phyloP scores from a whole-genome alignment of 37 sponge, comb jelly and placozoan genomes.

The Oscarella lobularis region DNA sequence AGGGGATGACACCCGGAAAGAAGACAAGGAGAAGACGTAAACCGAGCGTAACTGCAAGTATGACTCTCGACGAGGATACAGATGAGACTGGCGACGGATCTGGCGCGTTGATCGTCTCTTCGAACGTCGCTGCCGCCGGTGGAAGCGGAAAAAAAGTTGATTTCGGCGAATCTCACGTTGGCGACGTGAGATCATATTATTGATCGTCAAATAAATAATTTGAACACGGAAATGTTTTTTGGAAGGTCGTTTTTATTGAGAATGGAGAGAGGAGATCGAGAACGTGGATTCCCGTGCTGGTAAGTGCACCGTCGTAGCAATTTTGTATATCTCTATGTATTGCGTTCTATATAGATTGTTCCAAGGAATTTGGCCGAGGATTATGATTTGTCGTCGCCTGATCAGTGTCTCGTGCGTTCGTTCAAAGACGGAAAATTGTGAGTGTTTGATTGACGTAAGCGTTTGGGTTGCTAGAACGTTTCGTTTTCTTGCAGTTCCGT shows the following conservation, averaged over 20 bases:
- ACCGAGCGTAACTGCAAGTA: too few relatives aligned
- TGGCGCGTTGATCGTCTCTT: too few relatives aligned
- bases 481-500: neutral
- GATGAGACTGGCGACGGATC: too few relatives aligned
- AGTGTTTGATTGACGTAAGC: slow-evolving; percentile 15
- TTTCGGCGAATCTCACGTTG: too few relatives aligned
- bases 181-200: too few relatives aligned
- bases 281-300: neutral
- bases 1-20: too few relatives aligned
- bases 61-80: too few relatives aligned
- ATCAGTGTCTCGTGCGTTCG: slow-evolving; percentile 29
- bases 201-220: too few relatives aligned
- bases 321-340: neutral
- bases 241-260: neutral
- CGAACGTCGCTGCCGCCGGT: too few relatives aligned
- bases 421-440: slow-evolving; percentile 92
- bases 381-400: neutral
- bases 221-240: too few relatives aligned
- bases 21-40: too few relatives aligned
- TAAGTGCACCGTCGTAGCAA: neutral
- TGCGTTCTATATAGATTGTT: neutral
- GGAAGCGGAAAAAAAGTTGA: too few relatives aligned
- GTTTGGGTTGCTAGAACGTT: neutral
- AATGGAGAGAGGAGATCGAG: neutral
- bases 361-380: neutral